Conservation (phyloP, 2,888 invertebrate species). For the Actias luna region DNA sequence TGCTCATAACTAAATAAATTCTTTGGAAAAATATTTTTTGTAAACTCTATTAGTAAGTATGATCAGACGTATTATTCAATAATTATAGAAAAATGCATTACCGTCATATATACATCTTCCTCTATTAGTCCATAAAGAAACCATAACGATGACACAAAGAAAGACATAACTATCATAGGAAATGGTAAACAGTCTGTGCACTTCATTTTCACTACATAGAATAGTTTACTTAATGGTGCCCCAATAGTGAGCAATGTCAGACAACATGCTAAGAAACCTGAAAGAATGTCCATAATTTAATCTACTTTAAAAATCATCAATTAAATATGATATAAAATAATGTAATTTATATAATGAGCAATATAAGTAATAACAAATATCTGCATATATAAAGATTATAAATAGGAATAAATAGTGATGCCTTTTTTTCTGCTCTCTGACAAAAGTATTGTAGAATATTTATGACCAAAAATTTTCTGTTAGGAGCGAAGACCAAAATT, state of each 20-base stretch:
- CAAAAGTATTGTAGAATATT: too few relatives aligned
- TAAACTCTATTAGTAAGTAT: too few relatives aligned
- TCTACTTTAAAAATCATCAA: background rate
- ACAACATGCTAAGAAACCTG: conserved; percentile 85
- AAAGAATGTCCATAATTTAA: conserved; percentile 32
- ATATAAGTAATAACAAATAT: too few relatives aligned
- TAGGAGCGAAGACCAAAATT: too few relatives aligned
- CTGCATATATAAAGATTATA: too few relatives aligned
- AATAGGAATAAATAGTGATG: too few relatives aligned
- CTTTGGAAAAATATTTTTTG: too few relatives aligned
- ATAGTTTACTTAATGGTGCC: conserved; percentile 89
- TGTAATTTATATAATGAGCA: too few relatives aligned
- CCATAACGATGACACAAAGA: conserved; percentile 92
- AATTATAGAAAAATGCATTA: conserved; percentile 49
- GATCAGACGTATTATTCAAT: conserved; percentile 2
- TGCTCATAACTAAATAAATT: too few relatives aligned
- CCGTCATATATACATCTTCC: conserved; percentile 90
- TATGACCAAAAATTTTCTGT: too few relatives aligned
- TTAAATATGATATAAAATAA: background rate
- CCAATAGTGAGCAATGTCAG: conserved; percentile 91
- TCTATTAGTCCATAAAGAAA: conserved; percentile 90
- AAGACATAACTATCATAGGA: conserved; percentile 91
- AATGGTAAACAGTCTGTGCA: conserved; percentile 94
- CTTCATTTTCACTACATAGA: conserved; percentile 90
- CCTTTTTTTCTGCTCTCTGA: too few relatives aligned